Base-by-base conservation (phyloP, 35 echinoderm and acorn worm genomes). In the Patiria miniata region DNA sequence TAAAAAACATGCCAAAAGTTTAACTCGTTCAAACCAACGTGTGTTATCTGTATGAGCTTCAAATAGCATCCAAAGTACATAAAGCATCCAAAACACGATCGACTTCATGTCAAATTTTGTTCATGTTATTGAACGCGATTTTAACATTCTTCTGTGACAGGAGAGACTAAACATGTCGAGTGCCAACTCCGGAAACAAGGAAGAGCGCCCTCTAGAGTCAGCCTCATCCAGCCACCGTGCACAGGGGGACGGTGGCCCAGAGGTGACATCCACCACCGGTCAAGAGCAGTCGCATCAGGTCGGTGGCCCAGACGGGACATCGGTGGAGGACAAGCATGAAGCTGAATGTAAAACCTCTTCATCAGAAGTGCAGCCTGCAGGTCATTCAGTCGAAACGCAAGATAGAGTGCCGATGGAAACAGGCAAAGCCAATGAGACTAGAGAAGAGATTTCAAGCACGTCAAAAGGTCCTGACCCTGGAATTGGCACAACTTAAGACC, bases 201-300 rank as follows among this genome's bases (percentile, higher is more conserved):
- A 73, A 73, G 8, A 26, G 19, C 22, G 29, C 34, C 65, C 65
- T 34, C 65, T 32, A 9, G 21, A 22, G 1, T 73, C 65, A 73
- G 34, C 42, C 42, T 47, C 61, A 68, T 68, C 17, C 32, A 68
- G 61, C 61, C 61, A 68, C 16, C 32, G 1, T 8, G 32, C 19
- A 73, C 14, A 73, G 19, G 26, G 34, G 65, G 34, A 73, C 26
- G 65, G 65, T 73, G 65, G 65, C 26, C 34, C 29, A 36, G 65
- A 73, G 29, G 65, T 73, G 65, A 73, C 65, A 73, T 73, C 65
- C 14, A 73, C 65, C 14, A 73, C 65, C 65, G 9, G 7, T 73
- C 65, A 36, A 30, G 65, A 73, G 65, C 26, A 36, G 5, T 73
- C 65, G 14, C 21, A 73, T 10, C 65, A 73, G 26, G 65, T 6